Base-by-base conservation (phyloP, 1,140 invertebrate species). In the Drosophila erecta region DNA sequence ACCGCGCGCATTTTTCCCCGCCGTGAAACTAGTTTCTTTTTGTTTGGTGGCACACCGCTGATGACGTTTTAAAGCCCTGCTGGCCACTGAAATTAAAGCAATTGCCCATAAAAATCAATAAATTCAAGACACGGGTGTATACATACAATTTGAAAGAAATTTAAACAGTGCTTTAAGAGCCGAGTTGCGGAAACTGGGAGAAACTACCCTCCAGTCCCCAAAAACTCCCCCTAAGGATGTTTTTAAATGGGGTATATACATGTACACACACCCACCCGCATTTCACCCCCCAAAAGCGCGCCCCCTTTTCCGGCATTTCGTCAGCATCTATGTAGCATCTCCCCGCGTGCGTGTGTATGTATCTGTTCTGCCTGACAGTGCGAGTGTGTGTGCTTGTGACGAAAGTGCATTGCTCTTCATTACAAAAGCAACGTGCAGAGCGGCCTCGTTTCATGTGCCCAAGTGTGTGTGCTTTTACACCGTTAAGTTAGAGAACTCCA, bases 341-440 rank as follows among this genome's bases (percentile, higher is more conserved):
- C 73, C 47, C 67, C 76, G 70, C 59, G 54, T 61, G 30, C 62
- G 53, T 41, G 38, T 72, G 61, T 76, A 58, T 65, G 41, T 75
- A 69, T 62, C 70, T 75, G 56, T 60, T 57, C 15, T 56, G 37
- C 56, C 44, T 38, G 35, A 20, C 47, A 33, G 44, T 56, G 43
- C 33, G 53, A 35, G 62, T 38, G 53, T 40, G 62, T 66, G 17
- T 44, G 41, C 53, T 47, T 49, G 54, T 33, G 58, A 62, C 38
- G 61, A 83, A 78, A 86, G 83, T 86, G 83, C 83, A 86, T 86
- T 86, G 81, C 78, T 81, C 53, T 50, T 67, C 77, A 79, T 86
- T 87, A 50, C 59, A 66, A 86, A 87, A 81, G 81, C 77, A 71
- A 57, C 73, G 67, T 73, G 73, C 67, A 46, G 49, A 14, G 65